phyloP scores from a whole-genome alignment of 2,113 vertebrate species.

The Proterorhinus semilunaris region DNA sequence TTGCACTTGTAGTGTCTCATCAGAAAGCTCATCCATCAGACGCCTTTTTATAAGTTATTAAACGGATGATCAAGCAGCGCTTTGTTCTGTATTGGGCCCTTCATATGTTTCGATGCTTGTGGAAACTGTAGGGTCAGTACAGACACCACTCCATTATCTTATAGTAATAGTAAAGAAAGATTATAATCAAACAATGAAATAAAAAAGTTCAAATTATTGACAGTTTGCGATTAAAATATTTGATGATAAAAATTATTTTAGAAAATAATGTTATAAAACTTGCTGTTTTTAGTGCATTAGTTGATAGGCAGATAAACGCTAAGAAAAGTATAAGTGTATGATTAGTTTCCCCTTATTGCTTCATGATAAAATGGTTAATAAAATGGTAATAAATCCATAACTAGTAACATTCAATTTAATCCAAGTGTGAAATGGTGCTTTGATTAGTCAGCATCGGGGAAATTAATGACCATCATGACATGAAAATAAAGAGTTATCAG shows the following conservation, averaged over 20 bases:
- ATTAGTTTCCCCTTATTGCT: neutral
- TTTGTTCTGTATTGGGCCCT: conserved; percentile 72
- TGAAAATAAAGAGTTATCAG: conserved; percentile 74
- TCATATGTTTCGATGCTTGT: conserved; percentile 73
- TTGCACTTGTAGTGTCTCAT: conserved; percentile 83
- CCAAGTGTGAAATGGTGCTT: conserved; percentile 56
- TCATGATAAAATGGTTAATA: conserved; percentile 13
- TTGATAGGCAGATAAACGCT: no score
- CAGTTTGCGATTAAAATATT: no score
- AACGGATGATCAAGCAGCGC: conserved; percentile 79
- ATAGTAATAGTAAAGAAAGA: no score
- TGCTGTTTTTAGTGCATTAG: no score
- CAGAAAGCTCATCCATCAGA: conserved; percentile 88
- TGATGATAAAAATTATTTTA: no score
- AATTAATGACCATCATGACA: conserved; percentile 73
- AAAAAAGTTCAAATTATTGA: no score
- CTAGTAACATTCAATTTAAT: conserved; percentile 54
- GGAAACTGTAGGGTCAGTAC: conserved; percentile 30
- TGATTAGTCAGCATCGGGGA: conserved; percentile 74
- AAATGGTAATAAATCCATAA: conserved; percentile 48
- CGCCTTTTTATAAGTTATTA: conserved; percentile 89
- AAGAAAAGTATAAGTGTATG: neutral
- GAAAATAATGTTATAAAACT: no score
- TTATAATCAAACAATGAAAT: no score
- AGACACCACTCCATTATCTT: no score